These are phyloP conservation scores for Pterois miles DNA, from an alignment of 2,797 vertebrate genomes.

Conservation along the genomic window DNA sequence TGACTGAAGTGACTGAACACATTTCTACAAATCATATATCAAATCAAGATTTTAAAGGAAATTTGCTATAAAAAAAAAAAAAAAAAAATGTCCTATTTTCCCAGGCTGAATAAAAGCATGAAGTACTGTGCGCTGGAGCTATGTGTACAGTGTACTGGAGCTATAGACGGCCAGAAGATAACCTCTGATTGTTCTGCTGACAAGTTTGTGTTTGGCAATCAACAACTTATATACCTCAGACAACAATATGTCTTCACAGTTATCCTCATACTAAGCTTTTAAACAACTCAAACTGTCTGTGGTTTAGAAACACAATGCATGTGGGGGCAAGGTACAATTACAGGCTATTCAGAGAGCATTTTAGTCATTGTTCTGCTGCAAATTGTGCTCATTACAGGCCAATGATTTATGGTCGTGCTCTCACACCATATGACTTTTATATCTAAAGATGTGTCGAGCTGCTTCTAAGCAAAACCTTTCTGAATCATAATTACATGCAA, in stretches of 20 bases:
- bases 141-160: no score
- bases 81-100: background rate
- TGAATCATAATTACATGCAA: background rate
- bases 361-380: constrained; percentile 4
- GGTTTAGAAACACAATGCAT: background rate
- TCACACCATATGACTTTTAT: background rate
- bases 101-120: background rate
- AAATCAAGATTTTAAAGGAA: background rate
- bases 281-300: background rate
- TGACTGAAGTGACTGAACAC: no score
- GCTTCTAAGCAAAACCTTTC: background rate
- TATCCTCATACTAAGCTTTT: background rate
- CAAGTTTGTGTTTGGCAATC: background rate
- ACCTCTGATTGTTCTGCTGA: background rate
- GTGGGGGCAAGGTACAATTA: constrained; percentile 9
- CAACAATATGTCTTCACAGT: background rate
- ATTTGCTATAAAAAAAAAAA: background rate
- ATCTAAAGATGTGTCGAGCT: background rate
- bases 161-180: background rate
- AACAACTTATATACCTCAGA: background rate
- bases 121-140: no score
- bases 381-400: constrained; percentile 1
- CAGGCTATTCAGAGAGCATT: constrained; percentile 1
- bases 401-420: background rate
- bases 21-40: background rate